Evolutionary conservation across 2,888 invertebrate species (phyloP).

Genomic region (Pinctada fucata): DNA sequence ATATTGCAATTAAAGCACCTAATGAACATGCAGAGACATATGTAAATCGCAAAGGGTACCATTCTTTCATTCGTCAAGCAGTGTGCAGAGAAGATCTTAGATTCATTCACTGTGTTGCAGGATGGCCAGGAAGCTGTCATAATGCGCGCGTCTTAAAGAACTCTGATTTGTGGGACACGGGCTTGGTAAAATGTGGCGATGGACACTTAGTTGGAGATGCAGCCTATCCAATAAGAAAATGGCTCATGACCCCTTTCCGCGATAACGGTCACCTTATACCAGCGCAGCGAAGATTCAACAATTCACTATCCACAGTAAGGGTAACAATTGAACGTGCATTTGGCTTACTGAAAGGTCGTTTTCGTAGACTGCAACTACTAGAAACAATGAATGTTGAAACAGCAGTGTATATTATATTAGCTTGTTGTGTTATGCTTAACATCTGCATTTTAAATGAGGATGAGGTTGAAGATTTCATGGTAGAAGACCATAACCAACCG

Average conservation of each 20-base stretch:
- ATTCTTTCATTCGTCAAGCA: constrained; percentile 36
- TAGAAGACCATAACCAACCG: neutral
- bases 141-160: constrained; percentile 43
- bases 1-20: constrained; percentile 38
- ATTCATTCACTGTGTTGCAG: constrained; percentile 34
- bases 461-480: neutral
- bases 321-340: constrained; percentile 32
- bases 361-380: constrained; percentile 5
- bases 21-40: constrained; percentile 40
- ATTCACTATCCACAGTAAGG: constrained; percentile 32
- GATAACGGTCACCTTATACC: constrained; percentile 36
- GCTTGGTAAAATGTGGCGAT: neutral
- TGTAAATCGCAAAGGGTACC: constrained; percentile 44
- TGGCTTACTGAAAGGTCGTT: constrained; percentile 12
- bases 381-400: constrained; percentile 7
- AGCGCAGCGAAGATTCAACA: constrained; percentile 34
- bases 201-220: constrained; percentile 40
- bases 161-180: constrained; percentile 35
- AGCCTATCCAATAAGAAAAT: constrained; percentile 35
- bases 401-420: neutral
- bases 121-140: constrained; percentile 42
- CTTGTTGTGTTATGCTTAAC: constrained; percentile 1
- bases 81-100: constrained; percentile 32
- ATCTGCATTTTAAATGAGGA: neutral
- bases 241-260: constrained; percentile 3